Evolutionary conservation across 2,888 invertebrate species (phyloP).

Genomic region (Peribatodes rhomboidaria): DNA sequence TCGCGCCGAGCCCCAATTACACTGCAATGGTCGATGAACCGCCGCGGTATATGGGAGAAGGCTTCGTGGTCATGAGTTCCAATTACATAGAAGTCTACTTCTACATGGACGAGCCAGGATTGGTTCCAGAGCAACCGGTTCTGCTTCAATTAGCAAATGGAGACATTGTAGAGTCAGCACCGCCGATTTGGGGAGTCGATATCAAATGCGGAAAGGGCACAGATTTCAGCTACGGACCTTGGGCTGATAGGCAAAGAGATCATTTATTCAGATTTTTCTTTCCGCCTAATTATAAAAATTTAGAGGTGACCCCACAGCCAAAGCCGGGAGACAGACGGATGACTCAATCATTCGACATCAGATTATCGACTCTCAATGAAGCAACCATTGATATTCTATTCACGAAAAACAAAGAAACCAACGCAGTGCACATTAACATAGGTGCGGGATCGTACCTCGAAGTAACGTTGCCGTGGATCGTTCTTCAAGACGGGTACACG

Average conservation of each 20-base stretch:
- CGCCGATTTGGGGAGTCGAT: slow-evolving; percentile 98
- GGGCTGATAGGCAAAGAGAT: slow-evolving; percentile 99
- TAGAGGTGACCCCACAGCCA: slow-evolving; percentile 93
- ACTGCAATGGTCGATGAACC: slow-evolving; percentile 97
- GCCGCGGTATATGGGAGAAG: slow-evolving; percentile 98
- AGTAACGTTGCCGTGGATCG: slow-evolving; percentile 98
- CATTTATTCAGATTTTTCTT: slow-evolving; percentile 98
- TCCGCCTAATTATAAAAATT: slow-evolving; percentile 94
- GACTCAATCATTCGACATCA: slow-evolving; percentile 96
- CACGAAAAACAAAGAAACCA: slow-evolving; percentile 97
- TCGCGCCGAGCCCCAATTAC: slow-evolving; percentile 98
- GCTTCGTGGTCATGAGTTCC: slow-evolving; percentile 98
- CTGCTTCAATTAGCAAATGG: slow-evolving; percentile 96
- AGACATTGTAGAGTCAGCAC: slow-evolving; percentile 96
- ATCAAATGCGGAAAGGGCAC: slow-evolving; percentile 98
- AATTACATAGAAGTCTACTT: slow-evolving; percentile 98
- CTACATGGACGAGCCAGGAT: slow-evolving; percentile 98
- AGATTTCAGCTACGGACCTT: slow-evolving; percentile 99
- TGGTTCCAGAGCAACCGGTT: slow-evolving; percentile 97
- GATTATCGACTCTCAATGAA: slow-evolving; percentile 95
- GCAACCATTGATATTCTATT: slow-evolving; percentile 98
- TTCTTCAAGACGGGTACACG: slow-evolving; percentile 94
- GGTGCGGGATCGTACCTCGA: slow-evolving; percentile 98
- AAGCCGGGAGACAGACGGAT: slow-evolving; percentile 95
- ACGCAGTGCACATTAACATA: slow-evolving; percentile 98